Evolutionary conservation across 1,140 invertebrate genomes (phyloP).

Genomic region (Leptoteleia sp.): DNA sequence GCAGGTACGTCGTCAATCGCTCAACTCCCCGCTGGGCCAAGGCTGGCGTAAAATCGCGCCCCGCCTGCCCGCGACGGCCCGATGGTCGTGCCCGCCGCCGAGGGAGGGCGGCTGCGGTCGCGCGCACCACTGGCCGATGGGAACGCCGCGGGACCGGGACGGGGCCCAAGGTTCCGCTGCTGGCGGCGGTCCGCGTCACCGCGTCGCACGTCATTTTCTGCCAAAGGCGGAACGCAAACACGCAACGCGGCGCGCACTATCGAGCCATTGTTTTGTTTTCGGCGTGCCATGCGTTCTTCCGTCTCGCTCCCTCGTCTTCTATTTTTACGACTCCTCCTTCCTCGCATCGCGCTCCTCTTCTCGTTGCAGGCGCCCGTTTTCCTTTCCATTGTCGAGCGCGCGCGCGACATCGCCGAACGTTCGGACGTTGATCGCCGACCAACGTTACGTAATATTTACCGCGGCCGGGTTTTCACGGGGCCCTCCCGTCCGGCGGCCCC

Average conservation of each 20-base stretch:
- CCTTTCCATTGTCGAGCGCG: slow-evolving; percentile 18
- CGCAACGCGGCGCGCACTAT: background rate
- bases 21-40: background rate
- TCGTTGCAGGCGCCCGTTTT: slow-evolving; percentile 6
- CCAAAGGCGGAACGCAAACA: too few relatives aligned
- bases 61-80: background rate
- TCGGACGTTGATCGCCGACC: slow-evolving; percentile 1
- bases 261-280: slow-evolving; percentile 36
- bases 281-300: slow-evolving; percentile 31
- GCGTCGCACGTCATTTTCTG: too few relatives aligned
- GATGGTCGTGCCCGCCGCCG: too few relatives aligned
- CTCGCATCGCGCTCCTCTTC: background rate
- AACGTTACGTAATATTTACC: slow-evolving; percentile 27
- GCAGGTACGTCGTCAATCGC: slow-evolving; percentile 63
- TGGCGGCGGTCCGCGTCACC: too few relatives aligned
- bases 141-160: too few relatives aligned
- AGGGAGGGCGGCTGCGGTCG: too few relatives aligned
- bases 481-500: background rate
- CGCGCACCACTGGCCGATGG: too few relatives aligned
- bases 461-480: background rate
- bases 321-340: slow-evolving; percentile 29
- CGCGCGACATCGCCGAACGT: background rate
- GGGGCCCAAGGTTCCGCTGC: too few relatives aligned
- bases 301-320: slow-evolving; percentile 19
- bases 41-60: background rate